Evolutionary conservation across 2,797 vertebrate species (phyloP), one percentile per base, ranked within the genome.

Genomic region (Emys orbicularis): DNA sequence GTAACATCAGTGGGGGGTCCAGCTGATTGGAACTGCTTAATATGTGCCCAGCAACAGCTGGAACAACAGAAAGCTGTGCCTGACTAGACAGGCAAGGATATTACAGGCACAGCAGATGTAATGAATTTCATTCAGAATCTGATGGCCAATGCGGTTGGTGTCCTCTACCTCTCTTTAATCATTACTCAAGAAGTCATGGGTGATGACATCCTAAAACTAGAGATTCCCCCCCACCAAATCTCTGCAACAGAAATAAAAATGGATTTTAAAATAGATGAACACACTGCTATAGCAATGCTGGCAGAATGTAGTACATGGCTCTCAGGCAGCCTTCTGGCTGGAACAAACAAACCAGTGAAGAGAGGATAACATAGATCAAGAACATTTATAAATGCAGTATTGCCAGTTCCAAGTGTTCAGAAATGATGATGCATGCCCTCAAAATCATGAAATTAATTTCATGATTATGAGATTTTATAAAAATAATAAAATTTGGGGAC

Each of bases 1-100:
- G 91, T 93, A 97, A 95, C 76, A 23, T 94, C 90, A 93, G 94
- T 83, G 97, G 96, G 96, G 13, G 5, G 50, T 97, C 88, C 95
- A 97, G 96, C 95, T 97, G 96, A 96, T 90, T 97, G 96, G 57
- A 96, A 96, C 93, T 84, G 92, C 92, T 98, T 94, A 95, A 94
- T 97, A 95, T 95, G 79, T 79, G 31, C 83, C 96, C 96, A 92
- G 92, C 93, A 97, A 84, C 97, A 98, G 97, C 98, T 98, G 98
- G 97, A 97, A 96, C 94, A 98, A 97, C 96, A 98, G 92, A 96
- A 76, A 94, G 49, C 94, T 79, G 84, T 89, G 72, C 68, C 96
- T 93, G 76, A 53, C 37, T 91, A 47, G 95, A 85, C 95, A 84
- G 92, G 89, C 16, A 2, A 0, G 4, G 6, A n/a, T 34, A 50